Evolutionary conservation across 2,113 vertebrate species (phyloP), one percentile per base, ranked within the genome.

Genomic region (Perca schrenkii): DNA sequence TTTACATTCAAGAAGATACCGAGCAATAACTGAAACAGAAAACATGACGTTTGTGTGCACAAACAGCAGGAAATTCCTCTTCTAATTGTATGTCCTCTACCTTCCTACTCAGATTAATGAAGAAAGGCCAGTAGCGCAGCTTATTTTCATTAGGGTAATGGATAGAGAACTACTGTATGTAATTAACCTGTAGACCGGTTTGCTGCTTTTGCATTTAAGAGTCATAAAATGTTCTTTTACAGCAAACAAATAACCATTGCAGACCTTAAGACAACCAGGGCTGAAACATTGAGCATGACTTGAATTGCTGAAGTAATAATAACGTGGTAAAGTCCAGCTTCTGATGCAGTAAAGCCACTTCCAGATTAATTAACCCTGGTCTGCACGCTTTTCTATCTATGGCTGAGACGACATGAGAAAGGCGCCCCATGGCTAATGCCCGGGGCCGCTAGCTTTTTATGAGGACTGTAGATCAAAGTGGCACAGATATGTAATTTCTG

Each of bases 391-490:
- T 71, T 52, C 53, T 74, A 73, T 78, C 70, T 25, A n/a, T 25
- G 14, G 52, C 56, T 50, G 54, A 40, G 52, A 81, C 68, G 2
- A 43, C 2, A 69, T 46, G 66, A 73, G 69, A 52, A 43, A 69
- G 69, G 69, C 3, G 3, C 63, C 17, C 31, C n/a, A 17, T 13
- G 69, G 68, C 64, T 4, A 25, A 70, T 16, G 68, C 89, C 71
- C 12, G 31, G 69, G 75, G 64, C 82, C 62, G 36, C 50, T 12
- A 14, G 60, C 6, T 87, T 43, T 43, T 88, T 86, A 91, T 87
- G 85, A 88, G 73, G 47, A 60, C 79, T 34, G 80, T 91, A 87
- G 85, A 91, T 92, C 82, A 91, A 79, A 80, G 53, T 31, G 67
- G 36, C 72, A 57, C 36, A 31, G 54, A 61, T 60, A 40, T 73